Base-by-base conservation (phyloP, 2,113 vertebrate genomes). In the Gorsachius goisagi region DNA sequence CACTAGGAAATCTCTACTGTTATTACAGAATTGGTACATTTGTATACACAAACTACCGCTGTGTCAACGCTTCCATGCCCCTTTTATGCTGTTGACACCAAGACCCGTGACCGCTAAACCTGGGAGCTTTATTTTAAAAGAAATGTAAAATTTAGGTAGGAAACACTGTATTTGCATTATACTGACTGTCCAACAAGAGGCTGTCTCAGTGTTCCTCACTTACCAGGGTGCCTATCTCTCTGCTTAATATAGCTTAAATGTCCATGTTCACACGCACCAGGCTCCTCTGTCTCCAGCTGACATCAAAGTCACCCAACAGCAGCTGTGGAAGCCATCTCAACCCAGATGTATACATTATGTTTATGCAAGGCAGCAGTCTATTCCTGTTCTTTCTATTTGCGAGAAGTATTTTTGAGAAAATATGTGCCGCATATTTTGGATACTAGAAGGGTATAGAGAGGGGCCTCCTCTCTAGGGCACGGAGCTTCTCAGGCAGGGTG, bases 231-330 rank as follows among this genome's bases (percentile, higher is more conserved):
- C 49, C 53, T 87, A 22, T 87, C 35, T 74, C 44, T 62, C 85
- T 88, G 79, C 60, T 88, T 90, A 90, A 95, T 77, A 85, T 71
- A 92, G 69, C 49, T 94, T 64, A 66, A 78, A 60, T 56, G 20
- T 82, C 73, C 27, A 17, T 39, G 53, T 82, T 85, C 69, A 85
- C 80, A 80, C 45, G 77, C 47, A 89, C 19, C 33, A 83, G 68
- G 66, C 26, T 91, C 37, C n/a, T 71, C 60, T 79, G 44, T 39
- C 71, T 95, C 41, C 59, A 37, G 47, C 14, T 0, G 0, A 88
- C 75, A 96, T 69, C 63, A 86, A 88, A 93, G 79, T 26, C 39
- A 30, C 24, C 33, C 74, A 59, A 45, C 23, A 35, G 47, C 73
- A 92, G 69, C 77, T 78, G 64, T 52, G 50, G 75, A 78, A 93